Percentiles rank a stretch among this genome's conserved stretches.
Evolutionary conservation across 1,140 invertebrate species (phyloP).

Genomic region (Zaprionus gabonicus): DNA sequence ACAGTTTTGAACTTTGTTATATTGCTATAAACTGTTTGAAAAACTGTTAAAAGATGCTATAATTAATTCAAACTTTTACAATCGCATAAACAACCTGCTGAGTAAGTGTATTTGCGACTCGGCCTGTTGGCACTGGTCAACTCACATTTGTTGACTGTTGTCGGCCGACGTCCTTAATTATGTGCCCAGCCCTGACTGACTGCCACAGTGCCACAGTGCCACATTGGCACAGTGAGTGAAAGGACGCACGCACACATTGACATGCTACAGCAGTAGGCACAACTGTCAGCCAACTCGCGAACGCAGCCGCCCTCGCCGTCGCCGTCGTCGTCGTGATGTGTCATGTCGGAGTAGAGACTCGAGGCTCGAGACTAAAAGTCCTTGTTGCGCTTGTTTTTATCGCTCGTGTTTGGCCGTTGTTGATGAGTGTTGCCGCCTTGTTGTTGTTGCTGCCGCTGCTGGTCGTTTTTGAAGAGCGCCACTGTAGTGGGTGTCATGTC

Average conservation of each 20-base stretch:
- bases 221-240: conserved; percentile 66
- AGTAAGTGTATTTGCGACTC: conserved; percentile 8
- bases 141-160: conserved; percentile 48
- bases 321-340: conserved; percentile 54
- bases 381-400: conserved; percentile 82
- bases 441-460: conserved; percentile 40
- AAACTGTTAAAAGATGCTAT: neutral
- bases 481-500: conserved; percentile 79
- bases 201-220: conserved; percentile 69
- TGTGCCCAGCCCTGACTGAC: conserved; percentile 78
- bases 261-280: conserved; percentile 10
- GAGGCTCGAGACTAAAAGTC: conserved; percentile 69
- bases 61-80: neutral
- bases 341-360: conserved; percentile 48
- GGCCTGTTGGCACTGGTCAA: conserved; percentile 7
- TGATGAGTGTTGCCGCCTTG: conserved; percentile 72
- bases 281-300: conserved; percentile 61
- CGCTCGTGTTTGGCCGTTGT: conserved; percentile 75
- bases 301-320: conserved; percentile 37
- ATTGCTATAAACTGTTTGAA: too few species aligned
- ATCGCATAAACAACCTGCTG: neutral
- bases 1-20: too few species aligned
- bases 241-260: conserved; percentile 49
- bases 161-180: conserved; percentile 77
- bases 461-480: conserved; percentile 68